These are phyloP conservation scores for Megastigmus dorsalis DNA, from an alignment of 2,888 invertebrate species.

Conservation along the genomic window DNA sequence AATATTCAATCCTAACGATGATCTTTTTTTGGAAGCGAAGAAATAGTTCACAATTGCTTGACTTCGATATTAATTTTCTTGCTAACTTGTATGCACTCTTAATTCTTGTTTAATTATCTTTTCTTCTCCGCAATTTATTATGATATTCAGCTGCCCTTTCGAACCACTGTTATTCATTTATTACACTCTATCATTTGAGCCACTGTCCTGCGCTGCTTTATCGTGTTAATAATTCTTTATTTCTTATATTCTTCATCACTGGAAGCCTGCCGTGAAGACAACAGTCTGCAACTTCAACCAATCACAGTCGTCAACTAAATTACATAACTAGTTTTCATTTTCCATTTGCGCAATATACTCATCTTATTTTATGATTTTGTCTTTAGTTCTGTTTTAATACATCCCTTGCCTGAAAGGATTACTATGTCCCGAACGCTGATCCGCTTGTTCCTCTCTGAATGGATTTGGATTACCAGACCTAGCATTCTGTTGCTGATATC, in stretches of 20 bases:
- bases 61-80: constrained; percentile 36
- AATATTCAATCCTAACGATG: constrained; percentile 34
- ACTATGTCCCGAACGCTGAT: constrained; percentile 77
- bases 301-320: constrained; percentile 55
- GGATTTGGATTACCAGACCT: constrained; percentile 68
- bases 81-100: not conserved
- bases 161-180: not conserved
- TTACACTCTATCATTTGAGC: constrained; percentile 7
- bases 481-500: constrained; percentile 59
- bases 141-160: not conserved
- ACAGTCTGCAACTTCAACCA: constrained; percentile 60
- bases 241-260: constrained; percentile 60
- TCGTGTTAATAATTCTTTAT: constrained; percentile 29
- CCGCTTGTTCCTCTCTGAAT: constrained; percentile 74
- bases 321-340: constrained; percentile 44
- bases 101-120: constrained; percentile 5
- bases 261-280: constrained; percentile 73
- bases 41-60: constrained; percentile 46
- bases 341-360: constrained; percentile 34
- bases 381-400: constrained; percentile 61
- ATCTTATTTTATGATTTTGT: constrained; percentile 38
- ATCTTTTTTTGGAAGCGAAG: constrained; percentile 49
- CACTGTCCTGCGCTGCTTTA: constrained; percentile 2
- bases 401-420: constrained; percentile 91
- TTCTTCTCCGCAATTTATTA: constrained; percentile 20